phyloP scores from a whole-genome alignment of 2,113 vertebrate species.

The Sylvilagus bachmani region DNA sequence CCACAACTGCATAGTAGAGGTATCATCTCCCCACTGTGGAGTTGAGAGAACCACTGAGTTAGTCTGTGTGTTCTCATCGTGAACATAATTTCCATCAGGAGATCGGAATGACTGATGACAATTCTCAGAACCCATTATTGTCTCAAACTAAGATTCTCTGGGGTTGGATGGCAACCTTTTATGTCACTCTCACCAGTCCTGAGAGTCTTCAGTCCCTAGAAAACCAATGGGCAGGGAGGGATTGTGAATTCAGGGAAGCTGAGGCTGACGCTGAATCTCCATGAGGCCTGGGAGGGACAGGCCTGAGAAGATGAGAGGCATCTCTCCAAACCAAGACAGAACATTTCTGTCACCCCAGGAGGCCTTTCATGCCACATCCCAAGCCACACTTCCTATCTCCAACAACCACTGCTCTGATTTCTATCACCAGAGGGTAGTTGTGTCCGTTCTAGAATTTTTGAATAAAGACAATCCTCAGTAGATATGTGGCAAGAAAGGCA shows the following conservation, averaged over 20 bases:
- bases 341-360: neutral
- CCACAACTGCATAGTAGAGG: neutral
- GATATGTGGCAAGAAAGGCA: neutral
- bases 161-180: neutral
- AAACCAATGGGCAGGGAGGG: neutral
- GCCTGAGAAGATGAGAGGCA: neutral
- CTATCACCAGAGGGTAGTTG: constrained; percentile 9
- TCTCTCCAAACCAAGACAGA: constrained; percentile 29
- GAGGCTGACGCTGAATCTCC: neutral
- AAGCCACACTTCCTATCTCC: neutral
- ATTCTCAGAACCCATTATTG: constrained; percentile 39
- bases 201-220: constrained; percentile 24
- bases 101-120: constrained; percentile 20
- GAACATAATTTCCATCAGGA: constrained; percentile 10
- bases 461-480: constrained; percentile 11
- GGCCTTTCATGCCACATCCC: neutral
- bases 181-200: neutral
- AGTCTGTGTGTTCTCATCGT: neutral
- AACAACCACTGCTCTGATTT: neutral
- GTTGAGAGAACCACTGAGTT: neutral
- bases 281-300: neutral
- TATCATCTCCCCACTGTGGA: neutral
- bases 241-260: constrained; percentile 16
- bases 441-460: constrained; percentile 38
- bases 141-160: constrained; percentile 43